phyloP scores from a whole-genome alignment of 2,113 vertebrate species.

The Chelonoidis abingdonii region DNA sequence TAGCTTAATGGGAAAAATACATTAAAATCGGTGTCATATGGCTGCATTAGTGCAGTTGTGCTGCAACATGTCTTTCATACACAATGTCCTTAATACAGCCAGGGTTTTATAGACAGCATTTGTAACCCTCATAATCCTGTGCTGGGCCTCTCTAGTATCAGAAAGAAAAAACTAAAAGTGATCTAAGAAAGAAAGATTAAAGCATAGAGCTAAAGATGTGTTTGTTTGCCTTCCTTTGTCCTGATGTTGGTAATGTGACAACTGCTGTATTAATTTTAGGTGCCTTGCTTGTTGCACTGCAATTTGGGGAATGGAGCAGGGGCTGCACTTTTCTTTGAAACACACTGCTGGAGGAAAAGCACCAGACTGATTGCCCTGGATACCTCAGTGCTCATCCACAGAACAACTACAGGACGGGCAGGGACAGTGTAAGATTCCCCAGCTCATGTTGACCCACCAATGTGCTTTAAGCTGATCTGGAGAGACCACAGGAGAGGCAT shows the following conservation, averaged over 20 bases:
- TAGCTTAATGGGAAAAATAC: constrained; percentile 72
- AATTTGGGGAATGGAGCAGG: constrained; percentile 17
- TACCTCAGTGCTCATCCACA: neutral
- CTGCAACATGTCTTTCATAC: constrained; percentile 60
- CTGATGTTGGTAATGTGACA: constrained; percentile 35
- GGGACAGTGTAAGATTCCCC: constrained; percentile 41
- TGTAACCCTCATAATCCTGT: constrained; percentile 64
- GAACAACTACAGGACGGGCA: constrained; percentile 37
- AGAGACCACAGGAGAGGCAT: neutral
- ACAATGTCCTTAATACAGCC: constrained; percentile 55
- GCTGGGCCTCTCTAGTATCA: constrained; percentile 49
- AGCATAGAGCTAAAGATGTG: neutral
- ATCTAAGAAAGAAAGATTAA: neutral
- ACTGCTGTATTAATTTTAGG: constrained; percentile 17
- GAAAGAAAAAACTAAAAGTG: constrained; percentile 10
- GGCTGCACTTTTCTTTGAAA: constrained; percentile 52
- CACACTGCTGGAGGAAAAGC: neutral
- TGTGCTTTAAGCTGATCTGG: constrained; percentile 21
- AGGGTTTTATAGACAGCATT: constrained; percentile 57
- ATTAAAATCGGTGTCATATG: constrained; percentile 73
- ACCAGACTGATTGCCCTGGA: constrained; percentile 44
- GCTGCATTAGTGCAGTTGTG: constrained; percentile 60
- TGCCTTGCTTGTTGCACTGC: constrained; percentile 27
- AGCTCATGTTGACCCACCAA: fast-evolving
- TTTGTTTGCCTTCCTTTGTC: constrained; percentile 23